Percentiles rank a stretch among this genome's conserved stretches.
Conservation (phyloP, 2,797 vertebrate genomes). For the Parauchenoglanis punctatus region DNA sequence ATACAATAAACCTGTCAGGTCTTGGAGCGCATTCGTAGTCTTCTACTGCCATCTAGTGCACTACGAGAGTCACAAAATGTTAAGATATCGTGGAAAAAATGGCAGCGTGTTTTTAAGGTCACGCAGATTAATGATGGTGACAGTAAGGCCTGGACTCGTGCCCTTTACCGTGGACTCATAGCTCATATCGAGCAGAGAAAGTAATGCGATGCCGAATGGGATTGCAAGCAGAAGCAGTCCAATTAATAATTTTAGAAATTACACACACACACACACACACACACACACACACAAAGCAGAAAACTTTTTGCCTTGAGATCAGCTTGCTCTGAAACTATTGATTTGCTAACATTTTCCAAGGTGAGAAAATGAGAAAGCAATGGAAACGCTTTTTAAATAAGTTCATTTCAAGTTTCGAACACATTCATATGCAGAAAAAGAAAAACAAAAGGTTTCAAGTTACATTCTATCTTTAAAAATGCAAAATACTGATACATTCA, state of each 20-base stretch:
- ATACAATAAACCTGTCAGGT: background rate
- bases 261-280: slow-evolving; percentile 11
- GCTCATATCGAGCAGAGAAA: slow-evolving; percentile 62
- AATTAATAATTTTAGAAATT: slow-evolving; percentile 41
- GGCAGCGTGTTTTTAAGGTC: slow-evolving; percentile 68
- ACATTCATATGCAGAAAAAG: background rate
- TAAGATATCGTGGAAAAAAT: background rate
- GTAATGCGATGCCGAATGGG: slow-evolving; percentile 65
- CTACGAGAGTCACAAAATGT: background rate
- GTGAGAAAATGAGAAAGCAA: background rate
- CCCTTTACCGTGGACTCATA: slow-evolving; percentile 67
- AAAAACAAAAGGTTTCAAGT: background rate
- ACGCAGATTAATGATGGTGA: slow-evolving; percentile 75
- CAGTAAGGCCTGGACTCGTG: slow-evolving; percentile 69
- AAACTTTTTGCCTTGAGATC: slow-evolving; percentile 24
- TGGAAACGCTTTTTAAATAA: background rate
- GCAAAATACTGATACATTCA: background rate
- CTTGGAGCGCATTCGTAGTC: slow-evolving; percentile 61
- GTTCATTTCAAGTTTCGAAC: slow-evolving; percentile 2
- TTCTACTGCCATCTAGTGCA: slow-evolving; percentile 75
- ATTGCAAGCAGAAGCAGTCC: slow-evolving; percentile 36
- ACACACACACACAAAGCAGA: background rate
- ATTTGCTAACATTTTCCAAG: slow-evolving; percentile 7
- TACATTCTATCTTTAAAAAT: background rate
- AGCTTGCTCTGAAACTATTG: slow-evolving; percentile 12